Base-by-base conservation (phyloP, 2,797 vertebrate species). In the Aldrovandia affinis region DNA sequence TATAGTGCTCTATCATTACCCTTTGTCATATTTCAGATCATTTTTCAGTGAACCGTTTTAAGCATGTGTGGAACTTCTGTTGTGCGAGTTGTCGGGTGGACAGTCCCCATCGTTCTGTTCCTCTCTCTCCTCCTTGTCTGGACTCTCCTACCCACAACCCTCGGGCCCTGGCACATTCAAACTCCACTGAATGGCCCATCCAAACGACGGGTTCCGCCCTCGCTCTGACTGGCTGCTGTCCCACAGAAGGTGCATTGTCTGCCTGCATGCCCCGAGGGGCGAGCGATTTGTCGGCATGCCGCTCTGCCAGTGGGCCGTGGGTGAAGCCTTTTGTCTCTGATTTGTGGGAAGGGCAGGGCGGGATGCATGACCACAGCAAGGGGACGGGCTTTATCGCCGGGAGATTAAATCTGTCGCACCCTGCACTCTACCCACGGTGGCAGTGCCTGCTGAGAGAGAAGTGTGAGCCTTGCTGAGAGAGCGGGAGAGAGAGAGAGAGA, bases 51-150 rank as follows among this genome's bases (percentile, higher is more conserved):
- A n/a, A n/a, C n/a, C n/a, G n/a, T n/a, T n/a, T n/a, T n/a, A n/a
- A n/a, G n/a, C n/a, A n/a, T n/a, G n/a, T n/a, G n/a, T n/a, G n/a
- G n/a, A n/a, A n/a, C n/a, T n/a, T n/a, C n/a, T n/a, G n/a, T n/a
- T n/a, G n/a, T n/a, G n/a, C n/a, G n/a, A n/a, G 18, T 44, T 7
- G 36, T 20, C 85, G 92, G 93, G 89, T 95, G 94, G 93, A 94
- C 91, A 95, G 93, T 95, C 93, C 93, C 90, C 90, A 89, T 90
- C 93, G 95, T 94, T 95, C 93, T 94, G 90, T 87, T 89, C 90
- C 75, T 80, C 50, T 25, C 61, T 59, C 81, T 89, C 87, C 84
- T 87, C 92, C 90, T 88, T 81, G 87, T 91, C 91, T 89, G 86
- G 88, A 91, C 91, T 92, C 91, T 92, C 93, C 92, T 94, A 15